These are phyloP conservation scores for Whitmania pigra DNA, from an alignment of 1,140 invertebrate species.

Conservation along the genomic window DNA sequence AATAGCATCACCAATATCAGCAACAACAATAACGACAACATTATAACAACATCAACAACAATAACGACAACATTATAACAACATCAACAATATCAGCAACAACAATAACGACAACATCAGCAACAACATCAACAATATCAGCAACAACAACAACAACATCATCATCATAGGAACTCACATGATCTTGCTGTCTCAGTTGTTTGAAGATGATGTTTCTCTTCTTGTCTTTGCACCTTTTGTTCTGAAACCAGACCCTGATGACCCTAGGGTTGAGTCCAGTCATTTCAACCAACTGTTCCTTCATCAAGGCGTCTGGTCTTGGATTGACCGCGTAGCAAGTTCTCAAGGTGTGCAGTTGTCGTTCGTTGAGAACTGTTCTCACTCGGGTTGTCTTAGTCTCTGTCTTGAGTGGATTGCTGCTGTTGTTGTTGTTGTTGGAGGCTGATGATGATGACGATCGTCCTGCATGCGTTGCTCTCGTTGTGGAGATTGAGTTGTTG, in stretches of 20 bases:
- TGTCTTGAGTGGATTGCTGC: neutral
- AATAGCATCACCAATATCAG: no score
- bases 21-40: no score
- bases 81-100: no score
- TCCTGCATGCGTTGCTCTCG: neutral
- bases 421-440: neutral
- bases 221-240: constrained; percentile 98
- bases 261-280: constrained; percentile 85
- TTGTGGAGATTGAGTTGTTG: constrained; percentile 1
- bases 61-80: no score
- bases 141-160: no score
- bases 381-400: constrained; percentile 52
- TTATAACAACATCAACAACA: no score
- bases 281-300: constrained; percentile 97
- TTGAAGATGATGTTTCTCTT: constrained; percentile 92
- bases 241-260: constrained; percentile 90
- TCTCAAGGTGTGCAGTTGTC: constrained; percentile 81
- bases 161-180: neutral
- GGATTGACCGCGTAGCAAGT: constrained; percentile 90
- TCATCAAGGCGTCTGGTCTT: constrained; percentile 93
- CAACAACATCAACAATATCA: no score
- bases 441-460: neutral
- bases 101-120: no score
- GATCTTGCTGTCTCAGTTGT: constrained; percentile 82
- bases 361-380: constrained; percentile 92